phyloP scores from a whole-genome alignment of 1,140 invertebrate species.

The Hycleus cichorii region DNA sequence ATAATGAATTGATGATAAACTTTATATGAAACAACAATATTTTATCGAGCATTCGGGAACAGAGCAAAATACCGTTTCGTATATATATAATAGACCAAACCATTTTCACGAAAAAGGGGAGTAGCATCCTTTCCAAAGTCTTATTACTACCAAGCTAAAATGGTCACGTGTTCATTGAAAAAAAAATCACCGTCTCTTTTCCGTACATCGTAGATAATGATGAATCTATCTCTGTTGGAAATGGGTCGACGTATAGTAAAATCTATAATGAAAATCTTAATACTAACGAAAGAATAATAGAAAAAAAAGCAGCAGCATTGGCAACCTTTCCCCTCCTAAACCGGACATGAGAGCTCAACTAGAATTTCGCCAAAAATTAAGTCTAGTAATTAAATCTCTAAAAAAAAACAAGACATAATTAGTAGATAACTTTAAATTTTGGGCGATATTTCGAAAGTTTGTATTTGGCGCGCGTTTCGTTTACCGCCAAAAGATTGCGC shows the following conservation, averaged over 20 bases:
- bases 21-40: slow-evolving; percentile 20
- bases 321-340: no score
- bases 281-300: no score
- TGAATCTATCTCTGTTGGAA: slow-evolving; percentile 15
- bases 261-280: background rate
- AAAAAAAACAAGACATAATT: no score
- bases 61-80: slow-evolving; percentile 36
- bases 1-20: background rate
- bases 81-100: slow-evolving; percentile 30
- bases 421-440: no score
- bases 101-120: slow-evolving; percentile 37
- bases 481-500: slow-evolving; percentile 5
- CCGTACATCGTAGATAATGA: background rate
- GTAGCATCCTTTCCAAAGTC: slow-evolving; percentile 33
- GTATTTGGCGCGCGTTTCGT: slow-evolving; percentile 4
- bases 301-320: no score
- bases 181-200: slow-evolving; percentile 9
- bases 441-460: no score
- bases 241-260: slow-evolving; percentile 20
- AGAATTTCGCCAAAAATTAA: no score
- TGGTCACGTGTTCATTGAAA: slow-evolving; percentile 27
- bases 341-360: no score
- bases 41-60: slow-evolving; percentile 23
- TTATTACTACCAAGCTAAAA: slow-evolving; percentile 29
- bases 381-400: no score